Evolutionary conservation across 2,113 vertebrate genomes (phyloP).

Genomic region (Pongo abelii): DNA sequence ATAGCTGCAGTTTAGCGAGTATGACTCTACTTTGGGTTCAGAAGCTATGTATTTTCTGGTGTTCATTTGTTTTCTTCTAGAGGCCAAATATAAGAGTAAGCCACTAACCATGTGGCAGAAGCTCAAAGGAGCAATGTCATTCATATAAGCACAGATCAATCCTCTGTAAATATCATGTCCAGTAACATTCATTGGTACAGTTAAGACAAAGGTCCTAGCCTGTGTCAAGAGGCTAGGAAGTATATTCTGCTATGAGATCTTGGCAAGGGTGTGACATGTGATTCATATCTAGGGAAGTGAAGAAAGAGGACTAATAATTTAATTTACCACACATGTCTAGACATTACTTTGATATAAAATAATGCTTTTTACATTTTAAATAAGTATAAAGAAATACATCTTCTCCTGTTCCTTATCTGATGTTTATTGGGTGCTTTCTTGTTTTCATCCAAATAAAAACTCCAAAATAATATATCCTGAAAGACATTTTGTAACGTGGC

Average conservation of each 20-base stretch:
- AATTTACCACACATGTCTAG: neutral
- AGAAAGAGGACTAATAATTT: neutral
- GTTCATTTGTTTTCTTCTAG: rapidly evolving
- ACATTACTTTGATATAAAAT: neutral
- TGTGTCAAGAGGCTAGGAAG: neutral
- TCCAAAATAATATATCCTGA: neutral
- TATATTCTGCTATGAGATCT: neutral
- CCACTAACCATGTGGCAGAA: neutral
- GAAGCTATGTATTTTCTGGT: neutral
- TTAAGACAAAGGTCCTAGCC: neutral
- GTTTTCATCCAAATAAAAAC: neutral
- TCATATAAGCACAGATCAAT: neutral
- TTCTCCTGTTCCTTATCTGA: neutral
- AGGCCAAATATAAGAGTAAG: neutral
- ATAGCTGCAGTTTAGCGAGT: neutral
- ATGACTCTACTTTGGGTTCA: neutral
- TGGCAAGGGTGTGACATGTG: neutral
- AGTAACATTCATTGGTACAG: neutral
- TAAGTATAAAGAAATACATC: neutral
- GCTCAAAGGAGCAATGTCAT: neutral
- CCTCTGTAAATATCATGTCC: neutral
- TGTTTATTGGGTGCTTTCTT: neutral
- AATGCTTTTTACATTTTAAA: neutral
- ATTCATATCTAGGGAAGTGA: neutral
- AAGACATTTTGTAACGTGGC: neutral